Conservation (phyloP, 2,888 invertebrate species). For the Sthenelais limicola region DNA sequence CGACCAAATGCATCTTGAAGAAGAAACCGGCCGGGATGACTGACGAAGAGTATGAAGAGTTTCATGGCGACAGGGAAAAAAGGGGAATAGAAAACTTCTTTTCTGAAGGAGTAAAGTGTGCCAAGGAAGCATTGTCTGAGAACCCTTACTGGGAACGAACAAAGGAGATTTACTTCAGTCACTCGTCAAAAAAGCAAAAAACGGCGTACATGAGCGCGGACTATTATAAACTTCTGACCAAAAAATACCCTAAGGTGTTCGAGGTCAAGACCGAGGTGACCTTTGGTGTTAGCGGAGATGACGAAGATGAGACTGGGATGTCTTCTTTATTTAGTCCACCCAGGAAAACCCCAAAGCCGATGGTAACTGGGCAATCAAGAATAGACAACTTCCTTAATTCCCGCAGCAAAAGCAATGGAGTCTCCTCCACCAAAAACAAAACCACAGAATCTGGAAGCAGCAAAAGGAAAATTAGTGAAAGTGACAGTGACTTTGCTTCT, state of each 20-base stretch:
- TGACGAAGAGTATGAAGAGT: conserved; percentile 39
- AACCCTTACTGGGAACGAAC: conserved; percentile 44
- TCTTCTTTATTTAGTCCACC: no score
- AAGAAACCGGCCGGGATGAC: conserved; percentile 19
- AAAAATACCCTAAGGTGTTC: conserved; percentile 20
- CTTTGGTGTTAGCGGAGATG: no score
- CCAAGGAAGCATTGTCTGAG: conserved; percentile 26
- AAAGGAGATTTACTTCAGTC: conserved; percentile 37
- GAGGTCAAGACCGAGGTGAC: neutral
- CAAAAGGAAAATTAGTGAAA: neutral
- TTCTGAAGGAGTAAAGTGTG: conserved; percentile 25
- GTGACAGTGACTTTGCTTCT: neutral
- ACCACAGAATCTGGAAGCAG: neutral
- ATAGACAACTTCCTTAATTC: no score
- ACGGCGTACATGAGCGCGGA: conserved; percentile 41
- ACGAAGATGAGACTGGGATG: no score
- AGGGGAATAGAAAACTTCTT: conserved; percentile 40
- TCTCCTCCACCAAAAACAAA: no score
- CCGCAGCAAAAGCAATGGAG: no score
- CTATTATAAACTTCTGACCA: conserved; percentile 26
- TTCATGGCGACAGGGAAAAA: conserved; percentile 42
- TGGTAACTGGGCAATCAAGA: no score
- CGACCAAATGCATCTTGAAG: conserved; percentile 30
- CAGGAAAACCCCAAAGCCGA: no score
- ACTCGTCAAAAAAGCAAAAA: conserved; percentile 40